Percentiles rank a stretch among this genome's conserved stretches.
These are phyloP conservation scores for Leptopilina clavipes DNA, from an alignment of 1,140 invertebrate species.

Conservation along the genomic window DNA sequence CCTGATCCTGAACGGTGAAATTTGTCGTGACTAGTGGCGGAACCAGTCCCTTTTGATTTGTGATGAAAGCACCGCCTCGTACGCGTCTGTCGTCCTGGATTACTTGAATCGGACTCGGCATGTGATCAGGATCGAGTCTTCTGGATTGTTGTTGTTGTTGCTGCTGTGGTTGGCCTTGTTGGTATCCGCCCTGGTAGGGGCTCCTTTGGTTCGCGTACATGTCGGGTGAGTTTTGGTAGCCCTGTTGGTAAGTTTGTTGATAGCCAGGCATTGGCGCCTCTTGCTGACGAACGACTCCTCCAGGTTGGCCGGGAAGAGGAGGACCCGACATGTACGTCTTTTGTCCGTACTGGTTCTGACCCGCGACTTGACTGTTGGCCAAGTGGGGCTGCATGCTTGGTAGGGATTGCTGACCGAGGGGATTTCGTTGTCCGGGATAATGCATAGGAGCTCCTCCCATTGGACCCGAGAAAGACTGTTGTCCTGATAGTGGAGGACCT, in stretches of 20 bases:
- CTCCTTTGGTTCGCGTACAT: slow-evolving; percentile 69
- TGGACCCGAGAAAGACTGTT: neutral
- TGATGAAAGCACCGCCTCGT: slow-evolving; percentile 85
- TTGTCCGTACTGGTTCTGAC: neutral
- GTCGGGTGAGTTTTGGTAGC: slow-evolving; percentile 50
- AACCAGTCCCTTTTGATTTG: slow-evolving; percentile 88
- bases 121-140: slow-evolving; percentile 94
- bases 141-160: slow-evolving; percentile 69
- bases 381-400: neutral
- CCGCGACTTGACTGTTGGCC: neutral
- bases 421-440: too few species aligned
- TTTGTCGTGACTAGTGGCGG: slow-evolving; percentile 97
- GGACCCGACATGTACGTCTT: neutral
- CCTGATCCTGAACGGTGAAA: slow-evolving; percentile 94
- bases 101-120: slow-evolving; percentile 98
- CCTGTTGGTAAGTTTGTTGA: slow-evolving; percentile 49
- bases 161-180: slow-evolving; percentile 49
- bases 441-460: neutral
- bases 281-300: neutral
- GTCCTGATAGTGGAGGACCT: neutral
- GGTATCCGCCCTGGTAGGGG: slow-evolving; percentile 57
- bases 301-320: neutral
- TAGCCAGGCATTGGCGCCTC: neutral
- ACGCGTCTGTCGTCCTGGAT: slow-evolving; percentile 92
- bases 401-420: neutral